These are phyloP conservation scores for Phyllopteryx taeniolatus DNA, from an alignment of 2,113 vertebrate genomes.

Conservation along the genomic window DNA sequence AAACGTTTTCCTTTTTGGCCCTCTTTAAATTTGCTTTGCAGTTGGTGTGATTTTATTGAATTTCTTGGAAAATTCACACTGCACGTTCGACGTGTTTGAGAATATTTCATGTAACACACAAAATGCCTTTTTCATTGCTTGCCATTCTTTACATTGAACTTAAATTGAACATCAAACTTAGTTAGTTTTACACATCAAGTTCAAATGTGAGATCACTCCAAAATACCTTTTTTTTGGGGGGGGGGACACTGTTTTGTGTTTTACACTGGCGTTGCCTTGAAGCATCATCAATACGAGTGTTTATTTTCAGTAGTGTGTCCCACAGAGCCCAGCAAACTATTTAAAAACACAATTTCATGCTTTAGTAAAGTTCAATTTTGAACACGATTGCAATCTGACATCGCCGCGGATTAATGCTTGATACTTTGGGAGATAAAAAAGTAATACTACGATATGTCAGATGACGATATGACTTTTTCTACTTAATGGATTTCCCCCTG, in stretches of 20 bases:
- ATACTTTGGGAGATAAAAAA: conserved; percentile 32
- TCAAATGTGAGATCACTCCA: not conserved
- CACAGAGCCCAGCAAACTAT: not conserved
- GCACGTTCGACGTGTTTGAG: no score
- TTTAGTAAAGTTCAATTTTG: conserved; percentile 25
- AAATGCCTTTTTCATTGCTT: no score
- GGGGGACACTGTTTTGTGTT: not conserved
- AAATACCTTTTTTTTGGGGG: not conserved
- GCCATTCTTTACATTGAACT: no score
- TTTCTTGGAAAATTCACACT: no score
- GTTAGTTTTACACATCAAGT: no score
- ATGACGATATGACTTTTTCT: conserved; percentile 41
- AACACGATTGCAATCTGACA: conserved; percentile 19
- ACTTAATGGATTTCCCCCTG: conserved; percentile 6
- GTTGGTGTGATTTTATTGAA: no score
- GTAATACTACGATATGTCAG: conserved; percentile 45
- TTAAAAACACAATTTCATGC: not conserved
- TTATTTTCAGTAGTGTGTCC: not conserved
- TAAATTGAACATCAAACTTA: no score
- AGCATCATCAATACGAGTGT: no score
- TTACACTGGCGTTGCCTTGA: not conserved
- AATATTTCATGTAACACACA: no score
- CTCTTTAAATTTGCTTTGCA: no score
- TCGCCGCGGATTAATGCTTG: conserved; percentile 34
- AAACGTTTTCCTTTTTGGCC: no score